A percentile compares a stretch with the other conserved stretches of the same genome.
Evolutionary conservation across 2,888 invertebrate species (phyloP).

Genomic region (Molanna angustata): DNA sequence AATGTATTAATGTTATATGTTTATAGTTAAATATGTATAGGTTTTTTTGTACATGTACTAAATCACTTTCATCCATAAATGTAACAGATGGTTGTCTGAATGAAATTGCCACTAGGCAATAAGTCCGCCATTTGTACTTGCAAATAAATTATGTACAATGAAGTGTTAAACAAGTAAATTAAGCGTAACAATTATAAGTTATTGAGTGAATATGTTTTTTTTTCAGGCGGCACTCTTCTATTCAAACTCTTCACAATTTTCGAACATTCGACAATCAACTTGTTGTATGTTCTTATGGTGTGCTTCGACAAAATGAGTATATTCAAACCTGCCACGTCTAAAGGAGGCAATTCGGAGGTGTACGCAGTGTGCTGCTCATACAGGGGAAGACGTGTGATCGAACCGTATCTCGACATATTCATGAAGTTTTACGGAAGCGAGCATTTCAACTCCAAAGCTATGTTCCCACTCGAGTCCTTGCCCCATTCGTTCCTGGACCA

Average conservation of each 20-base stretch:
- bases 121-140: too few species aligned
- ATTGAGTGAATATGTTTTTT: not conserved
- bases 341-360: conserved; percentile 91
- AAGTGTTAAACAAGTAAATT: too few species aligned
- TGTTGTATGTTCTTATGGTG: conserved; percentile 77
- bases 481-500: conserved; percentile 63
- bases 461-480: conserved; percentile 61
- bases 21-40: too few species aligned
- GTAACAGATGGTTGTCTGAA: too few species aligned
- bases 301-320: conserved; percentile 70
- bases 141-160: too few species aligned
- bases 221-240: conserved; percentile 72
- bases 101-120: too few species aligned
- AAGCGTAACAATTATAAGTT: too few species aligned
- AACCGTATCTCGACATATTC: conserved; percentile 47
- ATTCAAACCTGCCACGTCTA: conserved; percentile 90
- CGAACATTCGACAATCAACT: conserved; percentile 74
- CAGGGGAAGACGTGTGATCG: conserved; percentile 47
- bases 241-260: conserved; percentile 90
- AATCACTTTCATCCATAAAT: too few species aligned
- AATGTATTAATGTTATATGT: too few species aligned
- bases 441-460: conserved; percentile 42
- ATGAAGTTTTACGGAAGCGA: conserved; percentile 48
- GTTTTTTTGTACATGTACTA: too few species aligned
- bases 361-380: conserved; percentile 76